Percentiles rank a stretch among this genome's conserved stretches.
These are phyloP conservation scores for Dysidea cf. avara DNA, from an alignment of 37 sponge, comb jelly and placozoan genomes.

Conservation along the genomic window DNA sequence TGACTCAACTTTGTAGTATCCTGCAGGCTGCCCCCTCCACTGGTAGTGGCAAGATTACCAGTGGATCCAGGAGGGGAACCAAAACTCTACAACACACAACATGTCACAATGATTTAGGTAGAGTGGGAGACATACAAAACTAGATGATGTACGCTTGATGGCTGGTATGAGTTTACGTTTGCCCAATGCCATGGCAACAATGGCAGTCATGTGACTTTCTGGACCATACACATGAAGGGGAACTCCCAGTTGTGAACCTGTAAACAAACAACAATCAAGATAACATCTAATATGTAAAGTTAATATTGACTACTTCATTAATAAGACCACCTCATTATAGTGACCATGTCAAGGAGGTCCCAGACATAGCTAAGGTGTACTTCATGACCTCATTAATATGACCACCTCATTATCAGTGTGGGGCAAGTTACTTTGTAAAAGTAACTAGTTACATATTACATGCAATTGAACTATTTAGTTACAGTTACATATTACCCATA, in stretches of 20 bases:
- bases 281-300: background rate
- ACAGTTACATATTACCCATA: too few species aligned
- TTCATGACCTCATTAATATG: too few species aligned
- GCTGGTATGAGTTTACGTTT: slow-evolving; percentile 13
- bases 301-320: background rate
- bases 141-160: too few species aligned
- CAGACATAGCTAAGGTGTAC: too few species aligned
- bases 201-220: slow-evolving; percentile 97
- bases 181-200: slow-evolving; percentile 90
- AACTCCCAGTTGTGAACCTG: slow-evolving; percentile 75
- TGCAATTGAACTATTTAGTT: too few species aligned
- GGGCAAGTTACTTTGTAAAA: too few species aligned
- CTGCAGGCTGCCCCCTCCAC: background rate
- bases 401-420: too few species aligned
- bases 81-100: background rate
- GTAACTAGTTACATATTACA: too few species aligned
- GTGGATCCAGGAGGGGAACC: background rate
- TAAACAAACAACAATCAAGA: background rate
- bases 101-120: background rate
- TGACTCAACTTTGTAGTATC: background rate
- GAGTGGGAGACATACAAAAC: background rate
- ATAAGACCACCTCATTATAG: too few species aligned
- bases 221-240: slow-evolving; percentile 94
- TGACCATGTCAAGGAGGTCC: too few species aligned
- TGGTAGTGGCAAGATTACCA: too few species aligned